Conservation (phyloP, 37 sponge, comb jelly and placozoan species). For the Halisarca cf. caerulea region DNA sequence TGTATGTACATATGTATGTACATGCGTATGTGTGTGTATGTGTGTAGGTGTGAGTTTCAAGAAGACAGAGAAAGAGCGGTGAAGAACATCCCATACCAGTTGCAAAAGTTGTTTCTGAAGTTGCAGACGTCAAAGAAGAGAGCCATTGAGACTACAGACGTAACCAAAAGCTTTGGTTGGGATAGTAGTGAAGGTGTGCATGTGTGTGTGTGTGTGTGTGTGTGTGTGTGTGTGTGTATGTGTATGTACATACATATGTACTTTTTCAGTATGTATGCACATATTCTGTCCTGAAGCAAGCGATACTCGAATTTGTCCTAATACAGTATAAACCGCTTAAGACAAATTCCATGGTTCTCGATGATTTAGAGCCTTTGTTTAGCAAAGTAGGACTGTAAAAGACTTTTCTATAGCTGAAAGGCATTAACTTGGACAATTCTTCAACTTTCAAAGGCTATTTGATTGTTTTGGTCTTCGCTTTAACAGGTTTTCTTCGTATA, state of each 20-base stretch:
- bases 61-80: conserved; percentile 31
- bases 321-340: no score
- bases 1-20: not conserved
- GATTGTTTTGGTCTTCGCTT: no score
- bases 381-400: no score
- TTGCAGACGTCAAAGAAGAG: conserved; percentile 82
- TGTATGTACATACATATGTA: not conserved
- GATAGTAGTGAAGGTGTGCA: conserved; percentile 86
- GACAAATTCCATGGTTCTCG: no score
- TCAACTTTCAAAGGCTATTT: no score
- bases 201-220: not conserved
- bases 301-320: no score
- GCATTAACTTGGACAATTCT: no score
- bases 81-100: conserved; percentile 88
- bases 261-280: not conserved
- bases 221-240: not conserved
- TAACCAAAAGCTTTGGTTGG: conserved; percentile 97
- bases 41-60: conserved; percentile 17
- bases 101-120: conserved; percentile 85
- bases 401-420: no score
- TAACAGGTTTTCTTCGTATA: no score
- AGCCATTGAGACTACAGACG: conserved; percentile 93
- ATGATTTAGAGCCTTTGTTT: no score
- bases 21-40: not conserved
- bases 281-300: no score